These are phyloP conservation scores for Acleris sparsana DNA, from an alignment of 2,888 invertebrate genomes.

Conservation along the genomic window DNA sequence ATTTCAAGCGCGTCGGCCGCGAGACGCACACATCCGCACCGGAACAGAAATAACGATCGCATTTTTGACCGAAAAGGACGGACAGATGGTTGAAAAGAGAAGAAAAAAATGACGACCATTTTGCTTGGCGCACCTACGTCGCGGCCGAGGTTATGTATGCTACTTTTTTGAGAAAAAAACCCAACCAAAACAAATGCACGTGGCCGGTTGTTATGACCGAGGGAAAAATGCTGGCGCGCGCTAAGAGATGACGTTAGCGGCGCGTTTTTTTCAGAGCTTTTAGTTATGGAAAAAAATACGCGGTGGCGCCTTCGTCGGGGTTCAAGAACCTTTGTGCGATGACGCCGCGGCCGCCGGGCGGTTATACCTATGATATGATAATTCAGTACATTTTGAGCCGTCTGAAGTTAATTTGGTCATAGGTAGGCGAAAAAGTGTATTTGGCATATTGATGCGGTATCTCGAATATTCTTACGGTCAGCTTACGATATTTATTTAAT, in stretches of 20 bases:
- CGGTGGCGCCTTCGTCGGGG: slow-evolving; percentile 62
- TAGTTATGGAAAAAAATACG: slow-evolving; percentile 73
- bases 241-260: slow-evolving; percentile 80
- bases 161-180: slow-evolving; percentile 79
- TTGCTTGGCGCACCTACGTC: slow-evolving; percentile 80
- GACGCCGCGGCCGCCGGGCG: not conserved
- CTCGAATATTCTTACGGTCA: too few relatives aligned
- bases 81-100: slow-evolving; percentile 84
- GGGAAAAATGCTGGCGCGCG: slow-evolving; percentile 72
- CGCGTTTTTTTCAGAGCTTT: slow-evolving; percentile 71
- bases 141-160: slow-evolving; percentile 77
- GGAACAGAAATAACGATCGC: slow-evolving; percentile 85
- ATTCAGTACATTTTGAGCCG: not conserved
- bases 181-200: slow-evolving; percentile 83
- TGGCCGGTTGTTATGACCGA: slow-evolving; percentile 82
- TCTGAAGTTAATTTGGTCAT: too few relatives aligned
- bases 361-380: not conserved
- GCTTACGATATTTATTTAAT: too few relatives aligned
- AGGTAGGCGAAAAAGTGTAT: too few relatives aligned
- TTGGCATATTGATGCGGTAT: too few relatives aligned
- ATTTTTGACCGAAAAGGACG: slow-evolving; percentile 84
- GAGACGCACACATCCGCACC: slow-evolving; percentile 79
- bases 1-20: slow-evolving; percentile 61
- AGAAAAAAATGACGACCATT: slow-evolving; percentile 84
- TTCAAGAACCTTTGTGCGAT: slow-evolving; percentile 2